These are phyloP conservation scores for Maylandia zebra DNA, from an alignment of 2,113 vertebrate genomes.

Conservation along the genomic window DNA sequence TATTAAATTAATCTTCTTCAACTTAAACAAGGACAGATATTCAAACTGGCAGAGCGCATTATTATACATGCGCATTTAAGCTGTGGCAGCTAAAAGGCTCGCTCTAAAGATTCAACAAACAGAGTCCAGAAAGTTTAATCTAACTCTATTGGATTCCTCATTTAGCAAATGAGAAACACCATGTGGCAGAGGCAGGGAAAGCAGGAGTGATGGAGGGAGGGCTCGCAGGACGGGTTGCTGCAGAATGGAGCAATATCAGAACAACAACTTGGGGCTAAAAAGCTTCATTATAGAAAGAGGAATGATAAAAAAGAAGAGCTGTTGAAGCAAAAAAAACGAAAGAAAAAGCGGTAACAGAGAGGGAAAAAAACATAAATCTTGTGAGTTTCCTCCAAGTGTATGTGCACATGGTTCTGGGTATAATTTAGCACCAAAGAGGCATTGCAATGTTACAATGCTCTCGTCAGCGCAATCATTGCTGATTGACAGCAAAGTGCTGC, in stretches of 20 bases:
- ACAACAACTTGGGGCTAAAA: neutral
- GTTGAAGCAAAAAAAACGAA: neutral
- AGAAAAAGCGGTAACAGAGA: neutral
- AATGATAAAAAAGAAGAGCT: neutral
- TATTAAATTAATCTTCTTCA: slow-evolving; percentile 22
- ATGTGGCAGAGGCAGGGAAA: slow-evolving; percentile 13
- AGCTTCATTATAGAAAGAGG: neutral
- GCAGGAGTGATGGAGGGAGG: neutral
- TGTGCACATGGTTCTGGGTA: neutral
- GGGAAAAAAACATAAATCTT: neutral
- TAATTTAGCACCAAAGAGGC: neutral
- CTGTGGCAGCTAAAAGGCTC: slow-evolving; percentile 13
- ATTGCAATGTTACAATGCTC: neutral
- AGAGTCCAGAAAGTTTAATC: slow-evolving; percentile 44
- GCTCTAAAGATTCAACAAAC: slow-evolving; percentile 17
- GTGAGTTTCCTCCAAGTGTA: neutral
- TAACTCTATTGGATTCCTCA: slow-evolving; percentile 46
- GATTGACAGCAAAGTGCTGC: slow-evolving; percentile 25
- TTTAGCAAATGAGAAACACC: slow-evolving; percentile 51
- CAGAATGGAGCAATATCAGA: slow-evolving; percentile 8
- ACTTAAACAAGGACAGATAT: slow-evolving; percentile 2
- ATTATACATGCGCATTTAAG: neutral
- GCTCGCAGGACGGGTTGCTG: neutral
- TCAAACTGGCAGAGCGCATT: neutral
- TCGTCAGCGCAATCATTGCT: slow-evolving; percentile 26